Evolutionary conservation across 2,113 vertebrate species (phyloP).

Genomic region (Gallinago jamesoni): DNA sequence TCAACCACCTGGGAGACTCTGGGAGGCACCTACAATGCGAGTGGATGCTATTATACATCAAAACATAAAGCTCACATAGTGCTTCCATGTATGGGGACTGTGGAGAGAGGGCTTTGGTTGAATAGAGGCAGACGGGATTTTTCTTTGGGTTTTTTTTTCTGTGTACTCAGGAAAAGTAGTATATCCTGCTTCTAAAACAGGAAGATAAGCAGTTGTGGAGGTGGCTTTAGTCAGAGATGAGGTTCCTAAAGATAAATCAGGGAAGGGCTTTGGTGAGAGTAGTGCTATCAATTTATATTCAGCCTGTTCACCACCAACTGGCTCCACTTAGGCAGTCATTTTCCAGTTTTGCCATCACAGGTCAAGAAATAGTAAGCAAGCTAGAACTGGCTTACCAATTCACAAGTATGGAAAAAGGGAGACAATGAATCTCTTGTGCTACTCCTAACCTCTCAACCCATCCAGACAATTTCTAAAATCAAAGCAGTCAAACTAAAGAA

Average conservation of each 20-base stretch:
- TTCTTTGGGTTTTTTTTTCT: background rate
- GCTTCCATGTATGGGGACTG: rapidly evolving
- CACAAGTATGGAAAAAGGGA: background rate
- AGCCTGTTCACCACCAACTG: background rate
- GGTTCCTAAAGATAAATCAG: background rate
- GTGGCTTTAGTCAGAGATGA: background rate
- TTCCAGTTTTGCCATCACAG: background rate
- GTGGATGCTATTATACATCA: background rate
- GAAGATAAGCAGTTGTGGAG: background rate
- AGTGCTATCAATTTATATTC: background rate
- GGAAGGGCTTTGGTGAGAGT: background rate
- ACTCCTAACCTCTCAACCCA: background rate
- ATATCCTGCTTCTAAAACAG: background rate
- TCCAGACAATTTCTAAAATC: background rate
- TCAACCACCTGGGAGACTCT: conserved; percentile 82
- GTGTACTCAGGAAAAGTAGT: background rate
- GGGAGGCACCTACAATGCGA: conserved; percentile 67
- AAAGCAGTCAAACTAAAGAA: background rate
- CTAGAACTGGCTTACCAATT: background rate
- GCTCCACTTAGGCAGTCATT: background rate
- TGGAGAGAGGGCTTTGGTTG: background rate
- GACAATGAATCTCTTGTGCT: background rate
- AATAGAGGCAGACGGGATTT: background rate
- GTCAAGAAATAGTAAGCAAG: background rate
- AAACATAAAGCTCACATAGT: background rate